Percentiles rank a stretch among this genome's conserved stretches.
Evolutionary conservation across 1,140 invertebrate genomes (phyloP).

Genomic region (Aphaenogaster rudis): DNA sequence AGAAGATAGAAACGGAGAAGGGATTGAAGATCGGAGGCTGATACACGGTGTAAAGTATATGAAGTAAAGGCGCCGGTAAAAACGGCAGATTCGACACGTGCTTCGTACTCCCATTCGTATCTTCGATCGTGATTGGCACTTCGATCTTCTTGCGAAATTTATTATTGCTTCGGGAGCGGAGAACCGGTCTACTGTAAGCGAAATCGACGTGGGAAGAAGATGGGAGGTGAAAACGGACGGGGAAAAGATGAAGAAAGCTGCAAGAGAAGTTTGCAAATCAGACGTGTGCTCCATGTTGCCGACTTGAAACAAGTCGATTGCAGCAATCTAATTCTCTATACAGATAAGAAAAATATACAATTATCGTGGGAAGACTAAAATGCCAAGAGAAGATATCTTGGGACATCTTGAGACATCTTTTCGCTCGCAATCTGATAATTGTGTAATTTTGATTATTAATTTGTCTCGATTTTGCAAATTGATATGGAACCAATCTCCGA

Average conservation of each 20-base stretch:
- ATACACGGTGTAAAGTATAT: slow-evolving; percentile 60
- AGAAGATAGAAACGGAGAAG: slow-evolving; percentile 52
- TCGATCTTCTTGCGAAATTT: slow-evolving; percentile 63
- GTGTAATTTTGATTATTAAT: neutral
- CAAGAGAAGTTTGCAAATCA: slow-evolving; percentile 33
- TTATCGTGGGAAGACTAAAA: slow-evolving; percentile 15
- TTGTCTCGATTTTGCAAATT: neutral
- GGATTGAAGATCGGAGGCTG: slow-evolving; percentile 45
- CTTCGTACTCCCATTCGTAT: slow-evolving; percentile 64
- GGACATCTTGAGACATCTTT: no score
- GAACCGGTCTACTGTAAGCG: slow-evolving; percentile 50
- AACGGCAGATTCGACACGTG: slow-evolving; percentile 63
- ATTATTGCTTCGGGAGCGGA: slow-evolving; percentile 51
- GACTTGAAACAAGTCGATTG: slow-evolving; percentile 30
- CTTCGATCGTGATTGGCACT: slow-evolving; percentile 63
- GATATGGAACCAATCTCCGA: neutral
- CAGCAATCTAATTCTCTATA: neutral
- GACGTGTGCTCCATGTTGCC: slow-evolving; percentile 26
- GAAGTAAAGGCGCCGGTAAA: slow-evolving; percentile 61
- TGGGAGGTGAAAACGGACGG: slow-evolving; percentile 33
- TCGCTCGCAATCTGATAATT: neutral
- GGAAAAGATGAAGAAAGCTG: slow-evolving; percentile 44
- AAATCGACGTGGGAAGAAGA: slow-evolving; percentile 36
- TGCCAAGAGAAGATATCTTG: neutral
- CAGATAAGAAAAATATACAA: neutral